Percentiles rank a stretch among this genome's conserved stretches.
Conservation (phyloP, 2,797 vertebrate species). For the Acrossocheilus wenchowensis region DNA sequence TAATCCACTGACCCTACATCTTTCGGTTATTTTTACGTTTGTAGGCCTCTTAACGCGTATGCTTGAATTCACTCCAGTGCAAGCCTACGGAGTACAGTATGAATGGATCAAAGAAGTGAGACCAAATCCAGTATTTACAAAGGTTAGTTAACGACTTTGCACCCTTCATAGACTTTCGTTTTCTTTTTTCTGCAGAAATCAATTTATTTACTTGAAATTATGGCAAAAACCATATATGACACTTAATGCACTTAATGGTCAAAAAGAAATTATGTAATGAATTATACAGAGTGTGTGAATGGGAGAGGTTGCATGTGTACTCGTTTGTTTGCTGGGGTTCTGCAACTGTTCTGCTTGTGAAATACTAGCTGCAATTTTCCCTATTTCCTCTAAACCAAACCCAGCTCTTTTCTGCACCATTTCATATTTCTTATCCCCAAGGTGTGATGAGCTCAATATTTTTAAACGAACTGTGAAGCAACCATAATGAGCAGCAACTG, state of each 20-base stretch:
- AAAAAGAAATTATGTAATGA: conserved; percentile 65
- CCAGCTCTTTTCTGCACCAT: conserved; percentile 61
- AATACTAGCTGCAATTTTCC: conserved; percentile 61
- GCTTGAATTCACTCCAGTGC: conserved; percentile 69
- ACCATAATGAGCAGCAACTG: conserved; percentile 56
- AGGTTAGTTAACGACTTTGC: conserved; percentile 77
- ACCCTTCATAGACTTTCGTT: conserved; percentile 72
- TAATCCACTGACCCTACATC: conserved; percentile 80
- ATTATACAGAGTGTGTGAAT: conserved; percentile 73
- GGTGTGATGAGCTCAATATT: conserved; percentile 73
- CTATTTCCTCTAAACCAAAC: conserved; percentile 54
- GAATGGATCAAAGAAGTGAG: conserved; percentile 74
- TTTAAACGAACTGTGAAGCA: conserved; percentile 81
- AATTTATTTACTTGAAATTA: conserved; percentile 78
- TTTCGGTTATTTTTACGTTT: conserved; percentile 81
- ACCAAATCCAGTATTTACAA: conserved; percentile 82
- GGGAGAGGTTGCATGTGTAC: conserved; percentile 80
- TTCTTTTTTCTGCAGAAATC: conserved; percentile 57
- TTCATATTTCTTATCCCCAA: conserved; percentile 71
- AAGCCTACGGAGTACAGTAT: conserved; percentile 55
- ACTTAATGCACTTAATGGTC: conserved; percentile 76
- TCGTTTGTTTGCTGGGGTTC: conserved; percentile 66
- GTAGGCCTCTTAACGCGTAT: conserved; percentile 73
- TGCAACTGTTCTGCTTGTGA: conserved; percentile 63
- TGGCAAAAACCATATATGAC: conserved; percentile 64